phyloP scores from a whole-genome alignment of 2,888 invertebrate genomes.

The Phrixothrix hirtus region DNA sequence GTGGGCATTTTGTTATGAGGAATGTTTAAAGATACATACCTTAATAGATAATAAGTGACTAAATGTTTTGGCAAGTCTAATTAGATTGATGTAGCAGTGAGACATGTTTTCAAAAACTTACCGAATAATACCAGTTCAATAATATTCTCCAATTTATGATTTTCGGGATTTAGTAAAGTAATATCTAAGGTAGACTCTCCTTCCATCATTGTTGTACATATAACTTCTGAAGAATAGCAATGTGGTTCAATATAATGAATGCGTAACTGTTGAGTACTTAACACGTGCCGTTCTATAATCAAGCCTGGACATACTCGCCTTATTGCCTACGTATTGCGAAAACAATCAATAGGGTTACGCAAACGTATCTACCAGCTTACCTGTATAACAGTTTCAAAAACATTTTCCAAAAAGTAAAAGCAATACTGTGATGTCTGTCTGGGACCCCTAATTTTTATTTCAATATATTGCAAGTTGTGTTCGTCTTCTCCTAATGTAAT shows the following conservation, averaged over 20 bases:
- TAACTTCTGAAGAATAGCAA: conserved; percentile 52
- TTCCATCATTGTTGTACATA: conserved; percentile 53
- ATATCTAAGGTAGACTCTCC: conserved; percentile 55
- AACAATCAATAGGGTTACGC: neutral
- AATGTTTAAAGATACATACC: too few species aligned
- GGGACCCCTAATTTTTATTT: conserved; percentile 70
- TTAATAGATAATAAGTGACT: too few species aligned
- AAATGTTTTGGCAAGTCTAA: too few species aligned
- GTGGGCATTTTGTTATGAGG: too few species aligned
- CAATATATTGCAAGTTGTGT: conserved; percentile 58
- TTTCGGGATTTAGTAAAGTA: conserved; percentile 55
- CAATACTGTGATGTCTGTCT: conserved; percentile 60
- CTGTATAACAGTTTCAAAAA: conserved; percentile 65
- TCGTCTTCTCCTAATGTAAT: conserved; percentile 64
- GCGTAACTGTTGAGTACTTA: conserved; percentile 64
- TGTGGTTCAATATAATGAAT: conserved; percentile 52
- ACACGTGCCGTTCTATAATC: conserved; percentile 65
- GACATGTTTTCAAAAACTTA: conserved; percentile 33
- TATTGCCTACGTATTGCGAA: conserved; percentile 56
- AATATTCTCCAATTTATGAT: conserved; percentile 61
- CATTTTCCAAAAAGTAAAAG: conserved; percentile 72
- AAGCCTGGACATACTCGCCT: conserved; percentile 70
- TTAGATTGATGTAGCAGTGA: too few species aligned
- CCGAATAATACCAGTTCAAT: conserved; percentile 64
- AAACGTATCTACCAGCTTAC: conserved; percentile 44